A percentile compares a stretch with the other conserved stretches of the same genome.
Conservation (phyloP, 2,113 vertebrate species). For the Fulmarus glacialis region DNA sequence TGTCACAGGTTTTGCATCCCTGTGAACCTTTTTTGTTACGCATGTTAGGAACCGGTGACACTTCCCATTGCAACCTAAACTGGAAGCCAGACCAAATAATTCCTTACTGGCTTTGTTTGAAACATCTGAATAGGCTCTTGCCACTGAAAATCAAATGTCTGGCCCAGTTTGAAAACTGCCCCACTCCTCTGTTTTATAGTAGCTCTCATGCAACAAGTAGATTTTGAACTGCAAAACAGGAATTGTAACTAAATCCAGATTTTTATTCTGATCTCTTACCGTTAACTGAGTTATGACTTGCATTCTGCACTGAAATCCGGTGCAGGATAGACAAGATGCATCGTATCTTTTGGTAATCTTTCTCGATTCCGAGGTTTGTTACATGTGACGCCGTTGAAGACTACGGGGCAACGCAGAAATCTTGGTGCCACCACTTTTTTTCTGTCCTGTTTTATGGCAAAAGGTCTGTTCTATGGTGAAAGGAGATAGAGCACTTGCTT, state of each 20-base stretch:
- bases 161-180: background rate
- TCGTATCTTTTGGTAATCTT: background rate
- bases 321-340: background rate
- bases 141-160: background rate
- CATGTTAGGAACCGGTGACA: fast-evolving
- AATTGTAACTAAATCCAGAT: background rate
- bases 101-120: background rate
- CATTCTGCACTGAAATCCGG: background rate
- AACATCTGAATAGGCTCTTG: background rate
- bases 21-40: background rate
- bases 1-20: background rate
- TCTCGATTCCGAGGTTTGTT: background rate
- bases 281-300: background rate
- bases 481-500: background rate
- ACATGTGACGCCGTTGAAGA: background rate
- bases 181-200: background rate
- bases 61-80: background rate
- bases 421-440: background rate
- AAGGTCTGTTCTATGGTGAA: no score
- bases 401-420: background rate
- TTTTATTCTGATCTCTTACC: background rate
- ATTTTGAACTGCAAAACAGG: background rate
- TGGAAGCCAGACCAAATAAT: background rate
- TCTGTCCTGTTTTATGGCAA: background rate
- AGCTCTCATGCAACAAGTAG: background rate